Evolutionary conservation across 2,888 invertebrate genomes (phyloP).

Genomic region (Agapostemon virescens): DNA sequence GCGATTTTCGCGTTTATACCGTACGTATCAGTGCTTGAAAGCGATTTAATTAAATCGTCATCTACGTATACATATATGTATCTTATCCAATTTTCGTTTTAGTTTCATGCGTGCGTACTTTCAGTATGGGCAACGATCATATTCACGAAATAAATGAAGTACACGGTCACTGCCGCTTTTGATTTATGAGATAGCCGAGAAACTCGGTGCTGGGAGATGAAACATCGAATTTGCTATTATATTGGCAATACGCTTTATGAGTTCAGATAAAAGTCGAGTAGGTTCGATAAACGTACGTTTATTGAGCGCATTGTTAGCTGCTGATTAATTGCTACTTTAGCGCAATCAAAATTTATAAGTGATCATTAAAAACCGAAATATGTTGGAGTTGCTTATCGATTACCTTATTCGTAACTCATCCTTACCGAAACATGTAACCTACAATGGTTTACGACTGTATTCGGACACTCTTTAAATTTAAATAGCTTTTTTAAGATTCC

Average conservation of each 20-base stretch:
- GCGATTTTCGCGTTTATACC: neutral
- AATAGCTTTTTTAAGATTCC: no score
- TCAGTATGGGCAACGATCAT: neutral
- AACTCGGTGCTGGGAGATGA: neutral
- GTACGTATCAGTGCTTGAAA: conserved; percentile 1
- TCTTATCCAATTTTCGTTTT: conserved; percentile 5
- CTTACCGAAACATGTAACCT: no score
- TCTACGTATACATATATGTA: neutral
- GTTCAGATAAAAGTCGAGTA: neutral
- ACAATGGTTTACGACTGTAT: no score
- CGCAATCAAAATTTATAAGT: neutral
- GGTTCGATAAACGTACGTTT: neutral
- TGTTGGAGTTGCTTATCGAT: neutral
- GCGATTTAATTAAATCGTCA: conserved; percentile 9
- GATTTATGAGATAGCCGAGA: neutral
- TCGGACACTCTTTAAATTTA: no score
- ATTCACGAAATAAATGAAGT: neutral
- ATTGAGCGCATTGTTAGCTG: neutral
- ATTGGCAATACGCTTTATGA: neutral
- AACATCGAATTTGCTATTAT: neutral
- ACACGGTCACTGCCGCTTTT: neutral
- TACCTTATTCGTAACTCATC: neutral
- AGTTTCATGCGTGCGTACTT: neutral
- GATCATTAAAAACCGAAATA: neutral
- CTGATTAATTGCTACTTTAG: neutral